Evolutionary conservation across 2,113 vertebrate species (phyloP).

Genomic region (Gymnogyps californianus): DNA sequence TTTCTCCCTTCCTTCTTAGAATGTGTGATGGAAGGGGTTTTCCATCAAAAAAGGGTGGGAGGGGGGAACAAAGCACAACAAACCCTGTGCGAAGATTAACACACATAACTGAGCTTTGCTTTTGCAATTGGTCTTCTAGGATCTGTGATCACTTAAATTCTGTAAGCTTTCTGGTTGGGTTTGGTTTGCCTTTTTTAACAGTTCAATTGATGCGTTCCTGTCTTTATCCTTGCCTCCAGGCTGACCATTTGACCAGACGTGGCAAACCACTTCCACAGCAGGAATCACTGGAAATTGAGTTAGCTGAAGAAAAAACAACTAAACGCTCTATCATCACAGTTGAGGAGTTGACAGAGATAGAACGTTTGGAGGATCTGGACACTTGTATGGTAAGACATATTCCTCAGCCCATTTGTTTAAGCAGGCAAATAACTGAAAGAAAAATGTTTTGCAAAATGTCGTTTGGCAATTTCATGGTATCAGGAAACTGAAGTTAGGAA

Average conservation of each 20-base stretch:
- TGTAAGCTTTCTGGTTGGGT: neutral
- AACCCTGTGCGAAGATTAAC: neutral
- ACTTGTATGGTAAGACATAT: slow-evolving; percentile 88
- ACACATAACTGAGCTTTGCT: neutral
- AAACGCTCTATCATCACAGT: slow-evolving; percentile 76
- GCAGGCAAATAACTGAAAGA: neutral
- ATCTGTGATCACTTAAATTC: neutral
- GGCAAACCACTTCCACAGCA: slow-evolving; percentile 83
- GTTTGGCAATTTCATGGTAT: neutral
- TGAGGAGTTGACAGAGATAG: slow-evolving; percentile 86
- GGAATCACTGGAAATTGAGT: slow-evolving; percentile 83
- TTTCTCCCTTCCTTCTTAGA: neutral
- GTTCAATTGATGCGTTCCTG: neutral
- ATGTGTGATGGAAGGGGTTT: neutral
- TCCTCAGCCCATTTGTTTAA: neutral
- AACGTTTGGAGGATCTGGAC: slow-evolving; percentile 91
- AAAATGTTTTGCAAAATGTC: neutral
- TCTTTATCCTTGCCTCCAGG: slow-evolving; percentile 68
- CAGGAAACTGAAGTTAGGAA: neutral
- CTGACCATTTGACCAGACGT: slow-evolving; percentile 86
- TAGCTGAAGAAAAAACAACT: slow-evolving; percentile 80
- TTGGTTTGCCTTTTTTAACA: neutral
- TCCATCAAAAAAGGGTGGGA: neutral
- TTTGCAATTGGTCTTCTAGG: neutral
- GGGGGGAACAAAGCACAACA: neutral